These are phyloP conservation scores for Poeciliopsis turrubarensis DNA, from an alignment of 2,113 vertebrate genomes.

Conservation along the genomic window DNA sequence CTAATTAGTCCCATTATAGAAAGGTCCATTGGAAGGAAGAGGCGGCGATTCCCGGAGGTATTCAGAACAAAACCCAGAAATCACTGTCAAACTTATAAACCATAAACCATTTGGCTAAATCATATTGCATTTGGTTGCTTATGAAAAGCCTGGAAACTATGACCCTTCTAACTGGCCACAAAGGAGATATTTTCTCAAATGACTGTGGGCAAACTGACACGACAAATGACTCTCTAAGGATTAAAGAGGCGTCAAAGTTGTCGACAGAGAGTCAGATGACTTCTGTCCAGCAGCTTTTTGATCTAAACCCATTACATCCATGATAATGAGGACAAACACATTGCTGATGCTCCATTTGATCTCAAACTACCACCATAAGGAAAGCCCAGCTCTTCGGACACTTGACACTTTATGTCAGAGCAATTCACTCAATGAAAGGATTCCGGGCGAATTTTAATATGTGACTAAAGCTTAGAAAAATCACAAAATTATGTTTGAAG, in stretches of 20 bases:
- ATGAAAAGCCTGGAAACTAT: constrained; percentile 14
- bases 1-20: constrained; percentile 71
- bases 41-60: constrained; percentile 43
- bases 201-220: constrained; percentile 35
- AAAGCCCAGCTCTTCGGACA: constrained; percentile 5
- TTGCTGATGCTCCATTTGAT: constrained; percentile 48
- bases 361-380: constrained; percentile 11
- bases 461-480: background rate
- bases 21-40: constrained; percentile 45
- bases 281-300: constrained; percentile 39
- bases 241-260: constrained; percentile 14
- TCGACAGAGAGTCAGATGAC: constrained; percentile 18
- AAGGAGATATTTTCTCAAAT: constrained; percentile 31
- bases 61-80: constrained; percentile 15
- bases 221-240: constrained; percentile 2
- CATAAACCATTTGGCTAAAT: constrained; percentile 4
- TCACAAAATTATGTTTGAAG: background rate
- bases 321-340: constrained; percentile 53
- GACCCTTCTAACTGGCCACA: constrained; percentile 3
- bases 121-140: constrained; percentile 42
- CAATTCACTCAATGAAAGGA: background rate
- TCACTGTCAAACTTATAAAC: constrained; percentile 13
- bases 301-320: constrained; percentile 37
- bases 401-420: background rate
- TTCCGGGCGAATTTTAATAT: background rate